Evolutionary conservation across 2,888 invertebrate genomes (phyloP), one percentile per base, ranked within the genome.

Genomic region (Lomographa bimaculata): DNA sequence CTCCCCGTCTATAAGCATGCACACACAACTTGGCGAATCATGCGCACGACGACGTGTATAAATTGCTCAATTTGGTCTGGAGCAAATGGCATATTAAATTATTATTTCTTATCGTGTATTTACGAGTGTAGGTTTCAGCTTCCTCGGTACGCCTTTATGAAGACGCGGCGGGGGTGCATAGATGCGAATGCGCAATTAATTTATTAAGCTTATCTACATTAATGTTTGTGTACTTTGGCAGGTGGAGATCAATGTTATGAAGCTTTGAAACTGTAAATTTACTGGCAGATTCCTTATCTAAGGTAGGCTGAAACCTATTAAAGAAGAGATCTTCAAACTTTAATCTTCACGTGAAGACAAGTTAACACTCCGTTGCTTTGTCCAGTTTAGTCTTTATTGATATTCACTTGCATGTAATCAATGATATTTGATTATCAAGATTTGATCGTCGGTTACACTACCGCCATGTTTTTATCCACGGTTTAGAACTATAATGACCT

Each of bases 21-120:
- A 61, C 57, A 39, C 57, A 59, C 41, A 27, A 28, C 54, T 45
- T 30, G 30, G 29, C 46, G 43, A 54, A 51, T 54, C 53, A 63
- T 43, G 36, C 64, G 68, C 66, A 62, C 64, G 58, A 52, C 27
- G 54, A 54, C 51, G 43, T 71, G 64, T 65, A 80, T 82, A 86
- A 83, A 86, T 85, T 84, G 82, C 82, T 86, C 83, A 86, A 87
- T 86, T 83, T 76, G 58, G 72, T 71, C 57, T 52, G 53, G 56
- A 72, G 72, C 76, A 75, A 81, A 80, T 71, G 73, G 75, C 73
- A 71, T 75, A 79, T 82, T 78, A 79, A 85, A 82, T 84, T 78
- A 84, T 77, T 74, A 77, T 68, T 55, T 65, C 64, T 57, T 71
- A 68, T 63, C 60, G 55, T 66, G 66, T 74, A 67, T 65, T 54